Evolutionary conservation across 2,888 invertebrate species (phyloP).

Genomic region (Drosophila formosana): DNA sequence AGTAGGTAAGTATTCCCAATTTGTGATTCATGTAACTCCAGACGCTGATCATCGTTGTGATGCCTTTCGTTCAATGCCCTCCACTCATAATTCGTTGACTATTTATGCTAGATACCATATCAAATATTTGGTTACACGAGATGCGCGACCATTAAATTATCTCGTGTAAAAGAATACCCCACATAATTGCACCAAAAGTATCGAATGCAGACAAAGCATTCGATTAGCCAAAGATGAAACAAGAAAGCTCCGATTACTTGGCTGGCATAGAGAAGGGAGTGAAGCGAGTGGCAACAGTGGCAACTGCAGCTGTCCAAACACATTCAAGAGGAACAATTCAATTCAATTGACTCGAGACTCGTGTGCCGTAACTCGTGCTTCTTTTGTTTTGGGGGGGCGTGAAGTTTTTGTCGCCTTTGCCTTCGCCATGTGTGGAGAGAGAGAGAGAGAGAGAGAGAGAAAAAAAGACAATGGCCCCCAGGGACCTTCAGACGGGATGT

Average conservation of each 20-base stretch:
- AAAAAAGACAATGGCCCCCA: constrained; percentile 34
- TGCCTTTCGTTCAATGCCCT: constrained; percentile 3
- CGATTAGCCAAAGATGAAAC: constrained; percentile 38
- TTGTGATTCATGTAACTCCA: constrained; percentile 30
- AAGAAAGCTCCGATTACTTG: constrained; percentile 51
- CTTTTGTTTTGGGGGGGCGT: constrained; percentile 28
- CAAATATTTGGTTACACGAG: constrained; percentile 45
- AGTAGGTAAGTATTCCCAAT: constrained; percentile 21
- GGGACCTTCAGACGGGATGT: constrained; percentile 17
- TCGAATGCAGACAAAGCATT: constrained; percentile 55
- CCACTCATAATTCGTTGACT: constrained; percentile 26
- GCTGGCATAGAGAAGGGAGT: neutral
- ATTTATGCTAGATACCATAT: constrained; percentile 39
- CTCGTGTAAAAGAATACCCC: constrained; percentile 12
- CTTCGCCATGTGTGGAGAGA: constrained; percentile 1
- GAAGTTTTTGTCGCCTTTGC: constrained; percentile 48
- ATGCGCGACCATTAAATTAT: constrained; percentile 45
- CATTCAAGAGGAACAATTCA: constrained; percentile 55
- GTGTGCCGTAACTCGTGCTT: constrained; percentile 40
- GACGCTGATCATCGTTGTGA: constrained; percentile 13
- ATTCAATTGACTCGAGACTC: constrained; percentile 46
- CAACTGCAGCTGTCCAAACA: constrained; percentile 67
- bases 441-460: neutral
- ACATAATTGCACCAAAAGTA: constrained; percentile 41
- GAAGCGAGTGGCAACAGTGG: constrained; percentile 49